Evolutionary conservation across 2,888 invertebrate species (phyloP).

Genomic region (Platypus cylindrus): DNA sequence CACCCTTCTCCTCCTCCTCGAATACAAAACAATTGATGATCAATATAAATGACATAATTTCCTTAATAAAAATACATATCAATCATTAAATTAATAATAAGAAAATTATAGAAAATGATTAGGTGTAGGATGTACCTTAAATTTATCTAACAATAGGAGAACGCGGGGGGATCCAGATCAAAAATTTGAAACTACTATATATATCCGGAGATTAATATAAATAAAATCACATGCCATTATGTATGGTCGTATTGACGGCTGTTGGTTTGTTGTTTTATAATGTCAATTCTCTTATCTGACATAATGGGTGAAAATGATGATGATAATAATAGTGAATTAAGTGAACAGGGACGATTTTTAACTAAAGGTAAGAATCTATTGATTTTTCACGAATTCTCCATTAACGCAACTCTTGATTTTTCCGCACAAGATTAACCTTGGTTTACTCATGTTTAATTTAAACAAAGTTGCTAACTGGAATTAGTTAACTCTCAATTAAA

Average conservation of each 20-base stretch:
- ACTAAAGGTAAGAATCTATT: slow-evolving; percentile 56
- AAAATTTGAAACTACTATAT: too few relatives aligned
- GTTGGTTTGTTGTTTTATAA: slow-evolving; percentile 13
- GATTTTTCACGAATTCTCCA: too few relatives aligned
- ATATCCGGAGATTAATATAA: too few relatives aligned
- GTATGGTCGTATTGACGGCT: slow-evolving; percentile 10
- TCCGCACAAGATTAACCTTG: too few relatives aligned
- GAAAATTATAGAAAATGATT: slow-evolving; percentile 19
- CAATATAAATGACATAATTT: slow-evolving; percentile 11
- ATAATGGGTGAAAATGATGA: slow-evolving; percentile 56
- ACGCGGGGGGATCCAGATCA: too few relatives aligned
- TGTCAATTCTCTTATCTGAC: slow-evolving; percentile 27
- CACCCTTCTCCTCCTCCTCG: not conserved
- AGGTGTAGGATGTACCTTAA: slow-evolving; percentile 15
- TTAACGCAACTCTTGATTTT: not conserved
- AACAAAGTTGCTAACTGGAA: too few relatives aligned
- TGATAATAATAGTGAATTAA: slow-evolving; percentile 65
- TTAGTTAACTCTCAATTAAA: too few relatives aligned
- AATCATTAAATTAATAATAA: too few relatives aligned
- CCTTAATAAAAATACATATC: too few relatives aligned
- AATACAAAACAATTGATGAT: not conserved
- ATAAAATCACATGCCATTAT: slow-evolving; percentile 7
- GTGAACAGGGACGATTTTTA: slow-evolving; percentile 53
- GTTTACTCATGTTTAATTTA: too few relatives aligned
- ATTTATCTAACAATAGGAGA: too few relatives aligned